phyloP scores from a whole-genome alignment of 2,888 invertebrate species.

The Notodonta dromedarius region DNA sequence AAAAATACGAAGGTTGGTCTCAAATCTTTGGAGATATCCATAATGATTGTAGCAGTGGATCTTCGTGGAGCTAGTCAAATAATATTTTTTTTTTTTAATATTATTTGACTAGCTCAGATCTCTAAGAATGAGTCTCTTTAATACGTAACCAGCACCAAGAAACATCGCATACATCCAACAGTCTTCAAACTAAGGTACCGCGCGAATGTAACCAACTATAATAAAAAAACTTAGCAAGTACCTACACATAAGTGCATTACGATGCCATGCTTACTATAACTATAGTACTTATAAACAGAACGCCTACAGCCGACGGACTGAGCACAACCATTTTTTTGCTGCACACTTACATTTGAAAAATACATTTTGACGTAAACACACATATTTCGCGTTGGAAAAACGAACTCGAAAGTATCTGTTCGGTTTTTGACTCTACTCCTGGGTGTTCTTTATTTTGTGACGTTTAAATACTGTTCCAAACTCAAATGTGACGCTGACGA shows the following conservation, averaged over 20 bases:
- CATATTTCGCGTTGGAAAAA: slow-evolving; percentile 66
- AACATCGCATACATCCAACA: slow-evolving; percentile 41
- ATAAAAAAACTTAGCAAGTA: slow-evolving; percentile 82
- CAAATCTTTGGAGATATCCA: too few species aligned
- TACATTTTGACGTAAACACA: slow-evolving; percentile 81
- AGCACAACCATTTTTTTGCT: slow-evolving; percentile 79
- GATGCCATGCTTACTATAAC: slow-evolving; percentile 69
- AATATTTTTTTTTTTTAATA: too few species aligned
- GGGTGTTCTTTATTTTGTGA: slow-evolving; percentile 30
- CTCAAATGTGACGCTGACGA: slow-evolving; percentile 26
- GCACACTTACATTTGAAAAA: slow-evolving; percentile 78
- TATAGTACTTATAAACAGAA: slow-evolving; percentile 72
- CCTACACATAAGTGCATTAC: slow-evolving; percentile 82
- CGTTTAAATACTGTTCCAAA: slow-evolving; percentile 2
- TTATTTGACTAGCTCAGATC: background rate
- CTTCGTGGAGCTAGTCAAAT: too few species aligned
- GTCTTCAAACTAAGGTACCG: slow-evolving; percentile 75
- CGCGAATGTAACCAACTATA: slow-evolving; percentile 77
- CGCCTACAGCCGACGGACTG: slow-evolving; percentile 73
- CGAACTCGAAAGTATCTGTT: slow-evolving; percentile 20
- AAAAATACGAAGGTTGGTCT: too few species aligned
- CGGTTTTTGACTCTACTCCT: background rate
- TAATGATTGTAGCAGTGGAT: too few species aligned
- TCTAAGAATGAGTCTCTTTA: background rate
- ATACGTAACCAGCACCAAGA: slow-evolving; percentile 63